Evolutionary conservation across 1,140 invertebrate genomes (phyloP).

Genomic region (Drosophila sp.): DNA sequence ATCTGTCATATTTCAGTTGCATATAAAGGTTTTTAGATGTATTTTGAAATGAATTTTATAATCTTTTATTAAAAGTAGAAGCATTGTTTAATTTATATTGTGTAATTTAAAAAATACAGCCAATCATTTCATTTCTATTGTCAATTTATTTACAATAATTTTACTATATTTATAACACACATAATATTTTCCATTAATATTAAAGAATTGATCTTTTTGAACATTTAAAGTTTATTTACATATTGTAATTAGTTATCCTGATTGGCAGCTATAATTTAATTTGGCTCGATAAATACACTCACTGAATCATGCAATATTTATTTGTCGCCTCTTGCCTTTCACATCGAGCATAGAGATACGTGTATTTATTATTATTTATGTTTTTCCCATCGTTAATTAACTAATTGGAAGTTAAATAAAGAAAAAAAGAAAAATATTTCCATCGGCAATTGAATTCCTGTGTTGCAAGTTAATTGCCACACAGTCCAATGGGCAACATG

Average conservation of each 20-base stretch:
- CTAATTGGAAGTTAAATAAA: constrained; percentile 57
- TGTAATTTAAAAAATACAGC: too few species aligned
- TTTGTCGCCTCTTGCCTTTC: constrained; percentile 19
- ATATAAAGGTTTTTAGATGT: too few species aligned
- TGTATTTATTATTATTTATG: background rate
- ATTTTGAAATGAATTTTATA: too few species aligned
- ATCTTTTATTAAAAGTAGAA: too few species aligned
- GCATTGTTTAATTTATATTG: too few species aligned
- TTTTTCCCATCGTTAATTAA: constrained; percentile 68
- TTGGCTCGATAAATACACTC: constrained; percentile 10
- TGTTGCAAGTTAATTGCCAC: constrained; percentile 53
- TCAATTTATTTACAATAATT: background rate
- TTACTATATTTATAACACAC: background rate
- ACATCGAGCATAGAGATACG: background rate
- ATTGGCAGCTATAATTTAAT: constrained; percentile 5
- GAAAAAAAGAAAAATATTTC: constrained; percentile 11
- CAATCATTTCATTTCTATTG: too few species aligned
- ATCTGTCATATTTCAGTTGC: too few species aligned
- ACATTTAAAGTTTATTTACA: too few species aligned
- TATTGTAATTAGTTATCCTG: background rate
- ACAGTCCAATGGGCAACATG: background rate
- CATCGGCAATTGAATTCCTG: constrained; percentile 54
- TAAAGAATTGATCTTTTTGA: too few species aligned
- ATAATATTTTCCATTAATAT: background rate
- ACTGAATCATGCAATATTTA: constrained; percentile 27